Base-by-base conservation (phyloP, 2,113 vertebrate genomes). In the Limnothrissa miodon region DNA sequence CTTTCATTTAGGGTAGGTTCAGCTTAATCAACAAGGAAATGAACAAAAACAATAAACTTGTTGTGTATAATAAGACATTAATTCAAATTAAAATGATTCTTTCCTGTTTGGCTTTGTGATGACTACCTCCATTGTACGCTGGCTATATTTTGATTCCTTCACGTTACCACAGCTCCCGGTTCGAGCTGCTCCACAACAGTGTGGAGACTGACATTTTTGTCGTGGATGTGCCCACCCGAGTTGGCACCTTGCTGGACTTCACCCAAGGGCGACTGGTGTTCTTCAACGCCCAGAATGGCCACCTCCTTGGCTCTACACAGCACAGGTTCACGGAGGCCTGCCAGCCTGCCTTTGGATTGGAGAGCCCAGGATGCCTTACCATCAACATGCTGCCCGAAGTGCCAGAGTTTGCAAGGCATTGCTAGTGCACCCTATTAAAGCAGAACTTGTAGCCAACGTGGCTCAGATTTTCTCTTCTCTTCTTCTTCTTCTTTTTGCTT, bases 221-320 rank as follows among this genome's bases (percentile, higher is more conserved):
- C 88, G 95, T 93, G 0, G 96, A 97, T 80, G 90, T 84, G 0
- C 95, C 93, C 0, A 81, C 90, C 84, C 92, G 95, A 36, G 95
- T 99, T 23, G 97, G 97, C 19, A 93, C 96, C 66, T 93, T 99
- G 39, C 88, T 99, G 92, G 96, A 99, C 91, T 97, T 95, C 87
- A 92, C 51, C n/a, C 83, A 82, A 0, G 93, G 96, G 66, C 92
- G 91, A 36, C 93, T 99, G 1, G 91, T 95, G 25, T 99, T 99
- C 93, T 96, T 97, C 90, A 96, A 99, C 0, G 94, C 95, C 0
- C 94, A 95, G 46, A 97, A 88, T 0, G 96, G 96, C 36, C 96
- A 97, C 88, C 23, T 96, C 84, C 92, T 99, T 45, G 97, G 95
- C 8, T 29, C 93, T 36, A 92, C 97, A 84, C 92, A 90, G 80